These are phyloP conservation scores for Mesembrinibis cayennensis DNA, from an alignment of 2,113 vertebrate genomes.

Conservation along the genomic window DNA sequence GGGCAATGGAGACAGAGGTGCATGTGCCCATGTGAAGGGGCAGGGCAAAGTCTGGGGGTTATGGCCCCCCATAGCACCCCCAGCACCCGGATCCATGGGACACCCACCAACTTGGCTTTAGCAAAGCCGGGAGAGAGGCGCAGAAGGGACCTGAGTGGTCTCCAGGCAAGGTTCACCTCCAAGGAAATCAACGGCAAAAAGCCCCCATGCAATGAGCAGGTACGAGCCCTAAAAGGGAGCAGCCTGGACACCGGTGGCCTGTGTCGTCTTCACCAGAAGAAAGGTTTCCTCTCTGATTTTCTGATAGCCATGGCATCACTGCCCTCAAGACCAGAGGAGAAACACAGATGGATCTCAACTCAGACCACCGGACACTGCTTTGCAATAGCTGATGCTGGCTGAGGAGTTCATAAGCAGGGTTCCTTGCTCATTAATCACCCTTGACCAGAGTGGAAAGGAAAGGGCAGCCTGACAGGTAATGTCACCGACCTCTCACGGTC, in stretches of 20 bases:
- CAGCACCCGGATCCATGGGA: background rate
- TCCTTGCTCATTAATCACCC: background rate
- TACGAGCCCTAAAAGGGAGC: background rate
- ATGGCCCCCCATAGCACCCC: background rate
- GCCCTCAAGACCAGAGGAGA: background rate
- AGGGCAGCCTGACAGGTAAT: background rate
- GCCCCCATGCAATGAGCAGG: background rate
- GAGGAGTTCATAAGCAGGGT: background rate
- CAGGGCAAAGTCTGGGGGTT: background rate
- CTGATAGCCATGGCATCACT: background rate
- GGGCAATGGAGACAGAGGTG: background rate
- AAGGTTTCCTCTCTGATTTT: background rate
- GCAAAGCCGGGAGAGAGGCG: background rate
- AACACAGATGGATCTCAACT: background rate
- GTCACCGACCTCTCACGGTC: background rate
- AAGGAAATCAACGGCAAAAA: background rate
- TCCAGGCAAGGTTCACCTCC: background rate
- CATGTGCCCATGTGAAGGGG: background rate
- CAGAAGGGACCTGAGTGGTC: background rate
- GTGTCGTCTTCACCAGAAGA: background rate
- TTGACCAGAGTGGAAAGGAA: background rate
- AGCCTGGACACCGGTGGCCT: background rate
- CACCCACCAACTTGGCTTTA: background rate
- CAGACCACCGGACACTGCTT: background rate
- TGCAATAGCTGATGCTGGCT: background rate